Evolutionary conservation across 2,113 vertebrate species (phyloP).

Genomic region (Xiphophorus hellerii): DNA sequence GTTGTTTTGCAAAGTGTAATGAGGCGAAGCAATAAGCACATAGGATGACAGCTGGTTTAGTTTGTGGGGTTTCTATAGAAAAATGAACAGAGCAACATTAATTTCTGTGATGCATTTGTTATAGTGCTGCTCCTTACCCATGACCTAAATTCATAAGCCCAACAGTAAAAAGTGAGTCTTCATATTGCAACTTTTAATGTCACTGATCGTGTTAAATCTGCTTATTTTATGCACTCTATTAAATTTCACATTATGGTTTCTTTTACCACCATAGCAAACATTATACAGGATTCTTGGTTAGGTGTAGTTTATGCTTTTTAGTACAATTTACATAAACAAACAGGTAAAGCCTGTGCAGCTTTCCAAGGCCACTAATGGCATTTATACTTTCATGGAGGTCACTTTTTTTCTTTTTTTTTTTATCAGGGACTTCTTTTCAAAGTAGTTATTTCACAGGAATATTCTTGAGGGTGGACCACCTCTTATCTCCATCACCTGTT

Average conservation of each 20-base stretch:
- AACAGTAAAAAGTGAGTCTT: neutral
- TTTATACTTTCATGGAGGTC: too few species aligned
- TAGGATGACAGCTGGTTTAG: neutral
- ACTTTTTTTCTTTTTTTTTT: too few species aligned
- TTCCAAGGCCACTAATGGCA: too few species aligned
- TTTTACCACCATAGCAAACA: too few species aligned
- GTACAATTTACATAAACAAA: too few species aligned
- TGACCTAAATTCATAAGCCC: neutral
- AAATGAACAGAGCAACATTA: neutral
- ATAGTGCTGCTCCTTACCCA: neutral
- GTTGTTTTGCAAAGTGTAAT: neutral
- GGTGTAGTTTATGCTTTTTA: too few species aligned
- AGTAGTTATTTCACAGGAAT: neutral
- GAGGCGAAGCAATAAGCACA: neutral
- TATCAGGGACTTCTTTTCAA: neutral
- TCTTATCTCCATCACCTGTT: neutral
- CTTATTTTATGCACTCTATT: too few species aligned
- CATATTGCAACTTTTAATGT: neutral
- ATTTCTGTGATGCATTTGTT: neutral
- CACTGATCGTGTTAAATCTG: too few species aligned
- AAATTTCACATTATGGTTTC: too few species aligned
- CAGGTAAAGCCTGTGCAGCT: too few species aligned
- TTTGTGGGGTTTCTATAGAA: neutral
- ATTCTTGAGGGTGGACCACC: neutral
- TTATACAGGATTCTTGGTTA: too few species aligned